phyloP scores from a whole-genome alignment of 2,888 invertebrate genomes.

The Syrista parreyssii region DNA sequence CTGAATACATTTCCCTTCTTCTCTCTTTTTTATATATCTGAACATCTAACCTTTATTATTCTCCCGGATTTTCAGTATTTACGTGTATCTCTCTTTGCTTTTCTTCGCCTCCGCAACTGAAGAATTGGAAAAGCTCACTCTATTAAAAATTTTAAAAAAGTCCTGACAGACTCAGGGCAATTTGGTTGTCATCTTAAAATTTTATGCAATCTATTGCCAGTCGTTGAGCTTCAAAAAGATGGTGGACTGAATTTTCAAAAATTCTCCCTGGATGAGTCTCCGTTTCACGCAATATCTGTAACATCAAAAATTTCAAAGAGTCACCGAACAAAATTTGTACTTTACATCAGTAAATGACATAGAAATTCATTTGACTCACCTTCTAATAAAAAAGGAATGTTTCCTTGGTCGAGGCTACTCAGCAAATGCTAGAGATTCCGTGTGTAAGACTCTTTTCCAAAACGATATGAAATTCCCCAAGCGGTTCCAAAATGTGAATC shows the following conservation, averaged over 20 bases:
- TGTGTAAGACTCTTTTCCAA: conserved; percentile 87
- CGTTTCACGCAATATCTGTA: not conserved
- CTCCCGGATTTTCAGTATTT: too few species aligned
- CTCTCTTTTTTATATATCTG: not conserved
- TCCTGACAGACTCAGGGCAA: too few species aligned
- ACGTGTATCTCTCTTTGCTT: too few species aligned
- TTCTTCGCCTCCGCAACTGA: too few species aligned
- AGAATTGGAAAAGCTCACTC: too few species aligned
- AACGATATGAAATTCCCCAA: conserved; percentile 89
- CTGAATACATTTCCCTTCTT: not conserved
- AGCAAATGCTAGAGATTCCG: conserved; percentile 69
- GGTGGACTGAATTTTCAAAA: too few species aligned
- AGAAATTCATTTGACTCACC: not conserved
- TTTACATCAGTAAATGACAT: not conserved
- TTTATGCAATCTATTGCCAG: too few species aligned
- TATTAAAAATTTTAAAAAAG: too few species aligned
- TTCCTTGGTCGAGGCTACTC: conserved; percentile 23
- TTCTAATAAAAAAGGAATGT: conserved; percentile 9
- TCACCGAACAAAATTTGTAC: not conserved
- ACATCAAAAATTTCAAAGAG: not conserved
- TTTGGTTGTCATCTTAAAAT: too few species aligned
- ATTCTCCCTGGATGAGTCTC: too few species aligned
- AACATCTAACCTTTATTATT: not conserved
- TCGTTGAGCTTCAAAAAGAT: too few species aligned
- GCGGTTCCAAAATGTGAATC: conserved; percentile 88